These are phyloP conservation scores for Salvelinus alpinus DNA, from an alignment of 2,113 vertebrate genomes.

Conservation along the genomic window DNA sequence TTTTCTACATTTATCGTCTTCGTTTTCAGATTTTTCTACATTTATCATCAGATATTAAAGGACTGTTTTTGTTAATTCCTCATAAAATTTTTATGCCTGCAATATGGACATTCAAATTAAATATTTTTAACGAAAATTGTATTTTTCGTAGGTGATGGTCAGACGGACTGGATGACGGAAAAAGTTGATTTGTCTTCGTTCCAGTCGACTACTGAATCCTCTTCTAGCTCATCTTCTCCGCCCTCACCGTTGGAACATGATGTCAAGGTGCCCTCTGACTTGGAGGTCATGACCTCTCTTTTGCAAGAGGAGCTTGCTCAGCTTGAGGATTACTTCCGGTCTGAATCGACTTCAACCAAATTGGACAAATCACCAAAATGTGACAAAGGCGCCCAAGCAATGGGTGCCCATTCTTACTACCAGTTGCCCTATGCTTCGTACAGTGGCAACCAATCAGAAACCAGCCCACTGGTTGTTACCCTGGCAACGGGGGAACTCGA, in stretches of 20 bases:
- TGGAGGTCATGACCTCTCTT: conserved; percentile 89
- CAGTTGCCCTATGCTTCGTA: conserved; percentile 76
- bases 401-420: conserved; percentile 78
- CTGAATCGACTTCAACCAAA: conserved; percentile 78
- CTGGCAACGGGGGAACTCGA: conserved; percentile 82
- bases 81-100: conserved; percentile 8
- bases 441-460: conserved; percentile 72
- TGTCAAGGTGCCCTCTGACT: conserved; percentile 82
- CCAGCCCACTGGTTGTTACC: conserved; percentile 79
- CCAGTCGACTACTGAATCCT: conserved; percentile 76
- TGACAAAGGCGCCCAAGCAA: conserved; percentile 77
- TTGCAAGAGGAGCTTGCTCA: conserved; percentile 92
- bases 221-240: conserved; percentile 75
- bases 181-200: conserved; percentile 87
- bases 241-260: conserved; percentile 78
- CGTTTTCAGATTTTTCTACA: background rate
- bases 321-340: conserved; percentile 92
- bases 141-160: conserved; percentile 79
- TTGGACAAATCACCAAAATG: conserved; percentile 79
- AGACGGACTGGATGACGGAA: conserved; percentile 92
- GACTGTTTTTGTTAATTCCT: conserved; percentile 39
- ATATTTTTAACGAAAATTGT: conserved; percentile 10
- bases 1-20: conserved; percentile 13
- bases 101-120: conserved; percentile 8
- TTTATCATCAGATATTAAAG: conserved; percentile 2